These are phyloP conservation scores for Azorinus chamasolen DNA, from an alignment of 2,888 invertebrate species.

Conservation along the genomic window DNA sequence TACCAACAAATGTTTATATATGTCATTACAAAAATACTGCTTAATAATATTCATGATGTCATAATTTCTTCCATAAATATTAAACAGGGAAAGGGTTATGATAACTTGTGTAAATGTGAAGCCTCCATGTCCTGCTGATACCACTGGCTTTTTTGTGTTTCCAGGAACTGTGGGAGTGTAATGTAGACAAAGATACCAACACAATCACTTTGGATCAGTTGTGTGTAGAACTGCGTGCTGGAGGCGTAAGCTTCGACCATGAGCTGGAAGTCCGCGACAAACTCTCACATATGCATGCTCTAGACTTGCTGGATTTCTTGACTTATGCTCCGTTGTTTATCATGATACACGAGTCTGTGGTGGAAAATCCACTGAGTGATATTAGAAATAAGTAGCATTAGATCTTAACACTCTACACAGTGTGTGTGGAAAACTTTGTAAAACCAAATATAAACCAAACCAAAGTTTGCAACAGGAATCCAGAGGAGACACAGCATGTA, in stretches of 20 bases:
- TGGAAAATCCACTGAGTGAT: constrained; percentile 83
- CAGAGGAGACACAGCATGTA: too few species aligned
- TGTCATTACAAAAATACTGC: too few species aligned
- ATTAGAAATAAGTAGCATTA: constrained; percentile 70
- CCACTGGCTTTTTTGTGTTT: constrained; percentile 1
- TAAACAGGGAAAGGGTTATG: too few species aligned
- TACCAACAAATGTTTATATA: too few species aligned
- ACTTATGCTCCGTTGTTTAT: constrained; percentile 85
- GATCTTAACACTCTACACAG: too few species aligned
- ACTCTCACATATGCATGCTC: constrained; percentile 75
- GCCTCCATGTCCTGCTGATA: too few species aligned
- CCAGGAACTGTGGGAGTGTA: constrained; percentile 85
- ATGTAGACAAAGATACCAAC: constrained; percentile 82
- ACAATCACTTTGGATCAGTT: constrained; percentile 82
- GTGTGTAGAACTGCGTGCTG: constrained; percentile 83
- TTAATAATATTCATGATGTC: too few species aligned
- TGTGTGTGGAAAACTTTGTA: too few species aligned
- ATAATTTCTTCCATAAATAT: too few species aligned
- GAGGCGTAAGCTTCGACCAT: constrained; percentile 83
- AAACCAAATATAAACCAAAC: too few species aligned
- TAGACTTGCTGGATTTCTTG: constrained; percentile 85
- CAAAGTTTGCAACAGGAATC: too few species aligned
- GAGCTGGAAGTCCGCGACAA: constrained; percentile 81
- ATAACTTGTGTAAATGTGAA: too few species aligned
- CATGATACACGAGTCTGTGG: constrained; percentile 84